phyloP scores from a whole-genome alignment of 2,113 vertebrate genomes.

The Cichladusa arquata region DNA sequence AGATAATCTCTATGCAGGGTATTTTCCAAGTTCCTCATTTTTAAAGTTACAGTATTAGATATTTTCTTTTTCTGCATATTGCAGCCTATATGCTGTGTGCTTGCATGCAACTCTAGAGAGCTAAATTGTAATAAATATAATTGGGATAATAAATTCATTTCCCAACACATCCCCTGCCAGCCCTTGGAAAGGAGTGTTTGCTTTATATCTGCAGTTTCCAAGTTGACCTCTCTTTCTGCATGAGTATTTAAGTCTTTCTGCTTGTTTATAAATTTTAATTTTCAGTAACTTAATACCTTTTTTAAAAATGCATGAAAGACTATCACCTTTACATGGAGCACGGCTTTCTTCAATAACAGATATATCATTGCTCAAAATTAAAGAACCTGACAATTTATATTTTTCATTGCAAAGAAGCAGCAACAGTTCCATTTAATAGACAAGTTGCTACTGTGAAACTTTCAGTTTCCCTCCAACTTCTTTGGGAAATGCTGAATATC shows the following conservation, averaged over 20 bases:
- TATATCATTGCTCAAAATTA: neutral
- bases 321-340: neutral
- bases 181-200: neutral
- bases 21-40: neutral
- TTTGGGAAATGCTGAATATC: neutral
- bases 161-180: neutral
- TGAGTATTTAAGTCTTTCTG: neutral
- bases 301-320: neutral
- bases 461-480: neutral
- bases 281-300: neutral
- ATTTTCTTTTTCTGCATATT: neutral
- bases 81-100: neutral
- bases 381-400: neutral
- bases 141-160: neutral
- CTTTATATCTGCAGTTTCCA: neutral
- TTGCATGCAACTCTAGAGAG: neutral
- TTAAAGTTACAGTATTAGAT: neutral
- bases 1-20: neutral
- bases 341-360: neutral
- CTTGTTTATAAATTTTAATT: neutral
- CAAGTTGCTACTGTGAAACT: neutral
- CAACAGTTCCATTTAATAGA: neutral
- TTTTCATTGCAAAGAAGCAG: neutral
- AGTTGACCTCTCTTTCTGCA: neutral
- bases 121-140: neutral